Conservation (phyloP, 2,113 vertebrate genomes). For the Lamprotornis superbus region DNA sequence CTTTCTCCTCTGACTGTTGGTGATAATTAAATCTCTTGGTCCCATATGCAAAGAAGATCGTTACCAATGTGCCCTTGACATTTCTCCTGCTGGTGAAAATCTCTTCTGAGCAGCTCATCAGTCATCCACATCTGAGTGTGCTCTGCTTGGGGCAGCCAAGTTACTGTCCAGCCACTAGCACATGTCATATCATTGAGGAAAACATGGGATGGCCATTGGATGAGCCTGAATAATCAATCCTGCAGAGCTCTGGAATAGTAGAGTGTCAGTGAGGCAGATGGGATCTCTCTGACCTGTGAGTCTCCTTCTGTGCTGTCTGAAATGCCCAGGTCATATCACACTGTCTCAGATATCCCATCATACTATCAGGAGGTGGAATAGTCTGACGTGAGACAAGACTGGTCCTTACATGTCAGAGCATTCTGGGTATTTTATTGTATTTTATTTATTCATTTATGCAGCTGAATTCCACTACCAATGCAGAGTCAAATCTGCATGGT, state of each 20-base stretch:
- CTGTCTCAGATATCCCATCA: neutral
- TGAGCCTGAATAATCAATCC: neutral
- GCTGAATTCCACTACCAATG: neutral
- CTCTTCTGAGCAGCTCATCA: neutral
- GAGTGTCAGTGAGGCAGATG: neutral
- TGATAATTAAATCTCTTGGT: neutral
- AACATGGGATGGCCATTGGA: neutral
- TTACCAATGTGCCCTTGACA: neutral
- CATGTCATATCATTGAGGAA: neutral
- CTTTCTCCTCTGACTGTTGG: neutral
- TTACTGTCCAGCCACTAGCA: neutral
- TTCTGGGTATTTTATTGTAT: neutral
- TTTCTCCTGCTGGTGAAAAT: neutral
- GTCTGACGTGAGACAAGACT: neutral
- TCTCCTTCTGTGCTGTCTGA: neutral
- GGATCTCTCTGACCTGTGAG: neutral
- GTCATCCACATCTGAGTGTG: neutral
- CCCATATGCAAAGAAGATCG: neutral
- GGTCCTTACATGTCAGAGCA: neutral
- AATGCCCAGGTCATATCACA: neutral
- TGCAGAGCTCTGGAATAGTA: neutral
- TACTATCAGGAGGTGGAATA: neutral
- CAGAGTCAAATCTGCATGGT: neutral
- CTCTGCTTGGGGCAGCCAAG: neutral
- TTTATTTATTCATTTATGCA: neutral